phyloP scores from a whole-genome alignment of 64 coral and sea anemone genomes.

The Stichodactyla helianthus region DNA sequence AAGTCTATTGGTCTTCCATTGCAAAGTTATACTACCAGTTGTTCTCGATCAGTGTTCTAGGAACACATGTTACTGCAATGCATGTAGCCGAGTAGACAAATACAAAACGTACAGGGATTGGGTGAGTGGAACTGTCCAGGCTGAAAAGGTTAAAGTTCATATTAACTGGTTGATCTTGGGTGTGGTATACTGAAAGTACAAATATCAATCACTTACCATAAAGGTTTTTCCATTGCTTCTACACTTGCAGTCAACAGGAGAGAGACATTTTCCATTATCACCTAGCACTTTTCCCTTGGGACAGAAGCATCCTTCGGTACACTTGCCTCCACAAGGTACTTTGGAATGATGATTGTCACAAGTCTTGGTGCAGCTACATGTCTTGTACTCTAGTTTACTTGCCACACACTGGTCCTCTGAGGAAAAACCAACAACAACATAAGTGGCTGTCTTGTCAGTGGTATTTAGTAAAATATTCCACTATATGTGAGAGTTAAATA shows the following conservation, averaged over 20 bases:
- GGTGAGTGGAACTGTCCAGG: background rate
- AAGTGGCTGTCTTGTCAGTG: background rate
- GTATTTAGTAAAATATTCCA: background rate
- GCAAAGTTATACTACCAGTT: too few relatives aligned
- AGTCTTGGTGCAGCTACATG: slow-evolving; percentile 59
- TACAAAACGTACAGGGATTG: background rate
- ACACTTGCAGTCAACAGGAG: slow-evolving; percentile 18
- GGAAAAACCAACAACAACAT: background rate
- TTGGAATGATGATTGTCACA: slow-evolving; percentile 3
- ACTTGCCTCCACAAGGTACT: background rate
- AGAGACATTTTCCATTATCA: slow-evolving; percentile 32
- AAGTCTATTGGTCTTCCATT: too few relatives aligned
- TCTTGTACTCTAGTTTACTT: slow-evolving; percentile 47
- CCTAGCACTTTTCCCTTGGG: slow-evolving; percentile 1
- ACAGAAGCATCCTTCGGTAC: slow-evolving; percentile 70
- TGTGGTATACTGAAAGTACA: too few relatives aligned
- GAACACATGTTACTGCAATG: background rate
- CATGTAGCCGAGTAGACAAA: slow-evolving; percentile 39
- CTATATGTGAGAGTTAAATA: background rate
- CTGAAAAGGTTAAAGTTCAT: background rate
- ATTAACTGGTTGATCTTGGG: background rate
- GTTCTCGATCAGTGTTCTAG: background rate
- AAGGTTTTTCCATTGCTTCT: slow-evolving; percentile 20
- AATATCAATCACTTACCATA: slow-evolving; percentile 22
- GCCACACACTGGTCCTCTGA: slow-evolving; percentile 75